Base-by-base conservation (phyloP, 2,113 vertebrate genomes). In the Hemichromis elongatus region DNA sequence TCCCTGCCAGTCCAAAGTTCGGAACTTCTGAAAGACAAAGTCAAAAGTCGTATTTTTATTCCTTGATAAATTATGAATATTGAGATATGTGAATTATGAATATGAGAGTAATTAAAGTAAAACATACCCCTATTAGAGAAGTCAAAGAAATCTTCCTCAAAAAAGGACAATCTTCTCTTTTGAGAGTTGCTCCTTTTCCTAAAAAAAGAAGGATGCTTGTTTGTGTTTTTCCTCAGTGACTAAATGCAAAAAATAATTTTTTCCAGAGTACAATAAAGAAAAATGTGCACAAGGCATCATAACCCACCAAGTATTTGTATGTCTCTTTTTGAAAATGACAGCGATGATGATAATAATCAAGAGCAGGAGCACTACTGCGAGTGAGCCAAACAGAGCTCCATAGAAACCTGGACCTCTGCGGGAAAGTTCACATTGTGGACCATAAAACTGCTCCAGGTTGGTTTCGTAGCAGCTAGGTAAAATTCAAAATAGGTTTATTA, bases 341-440 rank as follows among this genome's bases (percentile, higher is more conserved):
- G 81, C 85, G 19, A 85, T 54, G 18, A 93, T 3, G 19, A 93
- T 81, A 19, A 94, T 79, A 21, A 92, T 77, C 19, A 96, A 33
- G 11, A 96, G 73, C 47, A 96, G 53, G 2, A 87, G 80, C 1
- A 35, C 93, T 4, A 14, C 92, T 33, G 85, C 88, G 50, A 96
- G 57, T 37, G 96, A 90, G 16, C 95, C 96, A 57, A 97, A 96
- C 14, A 96, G 77, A 4, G 92, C 93, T 12, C 87, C 95, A 54
- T 96, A 96, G 89, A 96, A 96, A 59, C 90, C 95, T 35, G 90
- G 80, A 21, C 86, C 90, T 68, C 90, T 40, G 14, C 57, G 84
- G 79, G 79, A 95, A 5, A 91, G 50, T 5, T 96, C 90, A 86
- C 96, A 96, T 11, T 79, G 93, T 7, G 12, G 16, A 24, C 96